Percentiles rank a stretch among this genome's conserved stretches.
Evolutionary conservation across 1,140 invertebrate genomes (phyloP).

Genomic region (Temnothorax nylanderi): DNA sequence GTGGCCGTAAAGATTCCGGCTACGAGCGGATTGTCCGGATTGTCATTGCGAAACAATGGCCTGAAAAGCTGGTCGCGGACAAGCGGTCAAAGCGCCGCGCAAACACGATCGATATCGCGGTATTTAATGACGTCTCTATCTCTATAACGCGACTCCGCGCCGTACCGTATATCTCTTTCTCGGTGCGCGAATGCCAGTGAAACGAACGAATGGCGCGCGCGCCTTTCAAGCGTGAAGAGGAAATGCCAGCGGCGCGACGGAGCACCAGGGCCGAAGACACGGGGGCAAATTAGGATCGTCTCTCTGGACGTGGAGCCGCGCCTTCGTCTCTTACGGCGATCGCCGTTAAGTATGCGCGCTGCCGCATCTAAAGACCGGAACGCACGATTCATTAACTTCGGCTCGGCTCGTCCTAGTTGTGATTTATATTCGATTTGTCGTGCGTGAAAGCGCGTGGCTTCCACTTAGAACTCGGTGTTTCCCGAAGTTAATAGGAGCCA

Average conservation of each 20-base stretch:
- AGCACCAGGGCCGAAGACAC: background rate
- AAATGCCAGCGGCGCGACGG: conserved; percentile 44
- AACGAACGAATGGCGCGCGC: conserved; percentile 1
- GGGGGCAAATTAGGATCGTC: conserved; percentile 66
- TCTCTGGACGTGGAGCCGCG: conserved; percentile 70
- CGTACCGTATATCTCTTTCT: background rate
- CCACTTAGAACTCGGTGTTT: background rate
- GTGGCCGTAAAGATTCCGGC: conserved; percentile 43
- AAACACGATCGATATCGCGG: conserved; percentile 28
- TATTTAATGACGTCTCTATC: conserved; percentile 44
- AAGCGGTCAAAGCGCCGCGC: conserved; percentile 18
- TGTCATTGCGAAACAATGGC: conserved; percentile 51
- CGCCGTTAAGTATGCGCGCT: conserved; percentile 67
- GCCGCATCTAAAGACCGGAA: conserved; percentile 84
- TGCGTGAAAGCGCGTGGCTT: conserved; percentile 4
- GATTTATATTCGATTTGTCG: conserved; percentile 71
- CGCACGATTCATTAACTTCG: conserved; percentile 83
- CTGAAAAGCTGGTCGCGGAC: background rate
- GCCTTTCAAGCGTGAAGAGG: conserved; percentile 65
- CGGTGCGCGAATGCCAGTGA: background rate
- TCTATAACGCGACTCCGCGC: background rate
- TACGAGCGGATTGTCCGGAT: background rate
- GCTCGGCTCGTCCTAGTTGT: conserved; percentile 68
- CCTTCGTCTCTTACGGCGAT: conserved; percentile 74
- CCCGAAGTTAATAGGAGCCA: background rate